A percentile compares a stretch with the other conserved stretches of the same genome.
Evolutionary conservation across 1,140 invertebrate species (phyloP).

Genomic region (Goniozus legneri): DNA sequence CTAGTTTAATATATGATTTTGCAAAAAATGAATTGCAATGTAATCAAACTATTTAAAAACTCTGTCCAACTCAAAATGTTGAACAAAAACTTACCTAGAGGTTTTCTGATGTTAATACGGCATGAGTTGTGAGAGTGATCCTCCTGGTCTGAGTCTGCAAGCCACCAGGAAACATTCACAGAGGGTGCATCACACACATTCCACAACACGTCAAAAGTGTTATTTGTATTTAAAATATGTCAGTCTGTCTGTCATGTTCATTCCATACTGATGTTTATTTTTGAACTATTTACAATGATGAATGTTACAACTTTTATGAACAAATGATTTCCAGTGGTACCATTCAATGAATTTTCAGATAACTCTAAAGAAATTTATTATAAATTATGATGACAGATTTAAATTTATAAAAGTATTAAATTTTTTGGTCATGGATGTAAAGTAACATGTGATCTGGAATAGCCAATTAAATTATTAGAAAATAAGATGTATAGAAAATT

Average conservation of each 20-base stretch:
- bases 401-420: no score
- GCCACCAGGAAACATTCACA: constrained; percentile 53
- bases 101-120: constrained; percentile 53
- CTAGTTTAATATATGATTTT: no score
- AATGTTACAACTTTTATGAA: no score
- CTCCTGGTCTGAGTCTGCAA: constrained; percentile 58
- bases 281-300: no score
- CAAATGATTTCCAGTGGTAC: no score
- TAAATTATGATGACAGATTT: no score
- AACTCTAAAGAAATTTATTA: no score
- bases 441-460: constrained; percentile 2
- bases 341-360: no score
- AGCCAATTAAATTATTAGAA: constrained; percentile 6
- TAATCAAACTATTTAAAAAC: neutral
- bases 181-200: constrained; percentile 53
- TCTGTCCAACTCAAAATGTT: constrained; percentile 12
- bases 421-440: no score
- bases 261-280: no score
- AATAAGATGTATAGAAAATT: neutral
- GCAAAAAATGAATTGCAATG: no score
- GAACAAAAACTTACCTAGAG: constrained; percentile 46
- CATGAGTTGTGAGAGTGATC: constrained; percentile 50
- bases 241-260: neutral
- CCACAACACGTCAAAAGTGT: constrained; percentile 50
- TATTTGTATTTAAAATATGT: constrained; percentile 26